phyloP scores from a whole-genome alignment of 1,140 invertebrate genomes.

The Schlechtendalia chinensis region DNA sequence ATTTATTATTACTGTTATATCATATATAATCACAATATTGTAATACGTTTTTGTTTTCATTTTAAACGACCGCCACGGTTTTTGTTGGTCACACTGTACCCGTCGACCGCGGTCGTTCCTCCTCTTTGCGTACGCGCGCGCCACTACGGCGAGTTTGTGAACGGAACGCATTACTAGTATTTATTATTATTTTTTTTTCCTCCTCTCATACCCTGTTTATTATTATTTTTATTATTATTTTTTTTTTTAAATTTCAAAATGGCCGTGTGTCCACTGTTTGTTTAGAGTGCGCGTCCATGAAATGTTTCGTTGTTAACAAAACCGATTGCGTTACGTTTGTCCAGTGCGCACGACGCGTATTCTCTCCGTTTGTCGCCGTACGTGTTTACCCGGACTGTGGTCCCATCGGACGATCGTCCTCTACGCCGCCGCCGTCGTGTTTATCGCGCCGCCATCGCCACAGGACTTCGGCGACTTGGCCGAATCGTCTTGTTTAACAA shows the following conservation, averaged over 20 bases:
- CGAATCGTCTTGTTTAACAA: not conserved
- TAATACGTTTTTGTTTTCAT: constrained; percentile 8
- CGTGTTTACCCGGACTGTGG: not conserved
- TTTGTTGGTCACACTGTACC: constrained; percentile 8
- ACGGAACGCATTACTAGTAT: constrained; percentile 42
- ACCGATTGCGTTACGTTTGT: not conserved
- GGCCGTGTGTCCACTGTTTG: constrained; percentile 43
- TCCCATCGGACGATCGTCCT: not conserved
- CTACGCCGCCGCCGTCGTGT: not conserved
- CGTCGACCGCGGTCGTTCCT: constrained; percentile 30
- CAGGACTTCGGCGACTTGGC: not conserved
- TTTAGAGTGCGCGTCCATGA: constrained; percentile 12
- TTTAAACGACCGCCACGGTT: not conserved
- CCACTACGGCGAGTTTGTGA: constrained; percentile 27
- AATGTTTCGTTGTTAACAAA: not conserved
- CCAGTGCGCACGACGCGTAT: not conserved
- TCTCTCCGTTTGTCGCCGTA: not conserved
- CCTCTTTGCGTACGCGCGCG: constrained; percentile 9
- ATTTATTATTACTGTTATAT: too few relatives aligned
- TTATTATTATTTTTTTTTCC: constrained; percentile 35
- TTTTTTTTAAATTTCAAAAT: constrained; percentile 40
- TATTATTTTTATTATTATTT: constrained; percentile 27
- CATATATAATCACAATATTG: too few relatives aligned
- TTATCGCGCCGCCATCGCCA: not conserved
- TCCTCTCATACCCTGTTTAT: constrained; percentile 2